A percentile compares a stretch with the other conserved stretches of the same genome.
Conservation (phyloP, 2,797 vertebrate genomes). For the Momotus momota region DNA sequence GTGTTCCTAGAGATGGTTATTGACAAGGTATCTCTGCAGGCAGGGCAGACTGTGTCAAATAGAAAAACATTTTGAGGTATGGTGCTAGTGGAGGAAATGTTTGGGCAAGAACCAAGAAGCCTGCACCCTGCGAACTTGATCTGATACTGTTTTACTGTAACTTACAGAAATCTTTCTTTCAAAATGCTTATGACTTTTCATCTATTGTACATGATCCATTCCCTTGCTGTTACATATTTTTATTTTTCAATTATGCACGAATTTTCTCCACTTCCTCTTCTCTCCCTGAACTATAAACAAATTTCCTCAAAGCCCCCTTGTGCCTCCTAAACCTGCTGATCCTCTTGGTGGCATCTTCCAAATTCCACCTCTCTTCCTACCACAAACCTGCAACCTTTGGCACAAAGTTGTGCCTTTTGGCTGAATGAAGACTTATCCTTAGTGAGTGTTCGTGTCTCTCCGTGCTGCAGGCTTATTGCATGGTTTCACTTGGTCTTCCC, state of each 20-base stretch:
- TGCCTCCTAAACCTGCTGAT: neutral
- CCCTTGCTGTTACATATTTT: neutral
- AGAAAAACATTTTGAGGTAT: neutral
- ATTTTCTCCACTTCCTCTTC: neutral
- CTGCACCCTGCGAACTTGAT: neutral
- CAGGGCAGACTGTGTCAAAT: neutral
- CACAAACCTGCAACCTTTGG: neutral
- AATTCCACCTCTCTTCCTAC: neutral
- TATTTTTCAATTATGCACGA: neutral
- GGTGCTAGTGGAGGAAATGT: neutral
- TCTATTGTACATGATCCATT: neutral
- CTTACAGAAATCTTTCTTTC: constrained; percentile 14
- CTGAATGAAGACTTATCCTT: neutral
- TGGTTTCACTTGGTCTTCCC: neutral
- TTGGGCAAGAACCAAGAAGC: neutral
- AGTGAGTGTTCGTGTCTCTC: neutral
- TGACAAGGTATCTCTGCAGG: neutral
- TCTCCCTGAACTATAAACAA: neutral
- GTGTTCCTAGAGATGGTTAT: neutral
- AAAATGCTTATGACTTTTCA: neutral
- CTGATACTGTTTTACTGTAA: neutral
- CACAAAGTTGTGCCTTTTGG: neutral
- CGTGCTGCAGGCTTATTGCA: neutral
- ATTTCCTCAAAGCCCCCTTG: neutral
- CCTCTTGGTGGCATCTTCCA: neutral